phyloP scores from a whole-genome alignment of 1,140 invertebrate genomes.

The Bombus impatiens region DNA sequence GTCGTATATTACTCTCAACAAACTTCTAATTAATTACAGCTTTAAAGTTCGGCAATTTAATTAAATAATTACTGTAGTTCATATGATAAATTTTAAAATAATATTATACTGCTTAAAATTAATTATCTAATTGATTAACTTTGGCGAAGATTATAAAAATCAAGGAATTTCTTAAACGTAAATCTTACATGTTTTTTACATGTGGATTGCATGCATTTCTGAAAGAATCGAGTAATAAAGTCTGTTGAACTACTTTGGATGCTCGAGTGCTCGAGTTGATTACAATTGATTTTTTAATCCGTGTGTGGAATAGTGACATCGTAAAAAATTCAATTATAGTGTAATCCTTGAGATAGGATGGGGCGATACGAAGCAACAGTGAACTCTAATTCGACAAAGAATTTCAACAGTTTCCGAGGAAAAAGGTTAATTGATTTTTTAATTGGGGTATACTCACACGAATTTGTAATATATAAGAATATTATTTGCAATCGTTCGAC shows the following conservation, averaged over 20 bases:
- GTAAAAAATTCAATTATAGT: constrained; percentile 3
- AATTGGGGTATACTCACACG: neutral
- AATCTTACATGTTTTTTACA: neutral
- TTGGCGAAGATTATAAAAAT: too few relatives aligned
- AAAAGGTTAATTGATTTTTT: constrained; percentile 15
- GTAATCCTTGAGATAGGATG: neutral
- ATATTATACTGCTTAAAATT: too few relatives aligned
- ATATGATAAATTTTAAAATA: too few relatives aligned
- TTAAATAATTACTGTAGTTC: too few relatives aligned
- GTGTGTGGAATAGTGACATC: neutral
- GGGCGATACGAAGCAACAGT: neutral
- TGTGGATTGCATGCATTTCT: neutral
- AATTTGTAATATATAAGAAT: neutral
- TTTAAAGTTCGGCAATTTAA: too few relatives aligned
- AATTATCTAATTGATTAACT: too few relatives aligned
- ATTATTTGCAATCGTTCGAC: neutral
- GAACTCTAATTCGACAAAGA: neutral
- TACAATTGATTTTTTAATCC: constrained; percentile 1
- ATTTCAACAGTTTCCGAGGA: neutral
- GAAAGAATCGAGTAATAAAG: neutral
- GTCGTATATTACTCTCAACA: too few relatives aligned
- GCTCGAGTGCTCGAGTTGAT: neutral
- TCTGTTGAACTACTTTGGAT: neutral
- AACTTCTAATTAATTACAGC: too few relatives aligned
- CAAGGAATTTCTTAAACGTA: neutral